These are phyloP conservation scores for Siniperca knerii DNA, from an alignment of 2,113 vertebrate genomes.

Conservation along the genomic window DNA sequence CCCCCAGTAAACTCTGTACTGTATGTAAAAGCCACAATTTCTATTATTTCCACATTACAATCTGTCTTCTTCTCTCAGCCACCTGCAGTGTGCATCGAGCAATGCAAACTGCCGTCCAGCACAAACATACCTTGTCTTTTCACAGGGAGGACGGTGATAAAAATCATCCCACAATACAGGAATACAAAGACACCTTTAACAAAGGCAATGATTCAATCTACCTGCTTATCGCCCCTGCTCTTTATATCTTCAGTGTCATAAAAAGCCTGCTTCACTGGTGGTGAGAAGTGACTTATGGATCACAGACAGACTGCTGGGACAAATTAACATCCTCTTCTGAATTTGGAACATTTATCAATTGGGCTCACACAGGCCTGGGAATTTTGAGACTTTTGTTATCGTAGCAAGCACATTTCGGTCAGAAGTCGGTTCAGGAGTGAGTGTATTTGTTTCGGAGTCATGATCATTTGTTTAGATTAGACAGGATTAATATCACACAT, in stretches of 20 bases:
- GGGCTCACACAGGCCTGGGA: background rate
- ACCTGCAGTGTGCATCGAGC: conserved; percentile 64
- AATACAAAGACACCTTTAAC: conserved; percentile 78
- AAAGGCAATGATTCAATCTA: conserved; percentile 76
- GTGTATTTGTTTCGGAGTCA: background rate
- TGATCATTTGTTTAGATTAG: conserved; percentile 46
- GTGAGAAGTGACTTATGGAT: conserved; percentile 43
- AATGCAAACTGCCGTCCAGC: conserved; percentile 62
- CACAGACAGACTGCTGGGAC: conserved; percentile 47
- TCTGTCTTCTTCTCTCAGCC: conserved; percentile 44
- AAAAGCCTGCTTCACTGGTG: conserved; percentile 52
- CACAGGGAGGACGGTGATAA: conserved; percentile 72
- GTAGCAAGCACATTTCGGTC: conserved; percentile 37
- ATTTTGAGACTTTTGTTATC: background rate
- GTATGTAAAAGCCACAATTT: conserved; percentile 26
- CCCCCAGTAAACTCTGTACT: background rate
- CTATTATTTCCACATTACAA: conserved; percentile 48
- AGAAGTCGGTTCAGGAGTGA: background rate
- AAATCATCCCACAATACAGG: conserved; percentile 72
- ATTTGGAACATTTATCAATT: conserved; percentile 28
- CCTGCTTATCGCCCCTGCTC: conserved; percentile 65
- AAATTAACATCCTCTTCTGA: conserved; percentile 49
- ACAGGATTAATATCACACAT: background rate
- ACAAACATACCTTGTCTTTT: conserved; percentile 79
- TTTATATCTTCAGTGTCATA: conserved; percentile 45